phyloP scores from a whole-genome alignment of 2,797 vertebrate species.

The Numenius phaeopus region DNA sequence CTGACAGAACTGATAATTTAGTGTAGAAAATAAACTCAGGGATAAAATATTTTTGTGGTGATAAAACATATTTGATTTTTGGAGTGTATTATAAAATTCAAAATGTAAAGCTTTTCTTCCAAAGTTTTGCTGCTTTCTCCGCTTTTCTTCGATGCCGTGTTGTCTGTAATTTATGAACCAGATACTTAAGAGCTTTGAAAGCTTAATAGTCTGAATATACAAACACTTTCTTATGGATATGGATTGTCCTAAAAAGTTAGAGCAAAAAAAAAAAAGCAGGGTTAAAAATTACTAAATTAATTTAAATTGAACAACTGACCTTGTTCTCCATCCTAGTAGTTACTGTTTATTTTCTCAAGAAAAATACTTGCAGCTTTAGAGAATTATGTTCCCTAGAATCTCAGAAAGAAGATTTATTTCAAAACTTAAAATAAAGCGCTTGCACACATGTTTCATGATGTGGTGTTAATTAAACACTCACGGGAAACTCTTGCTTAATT shows the following conservation, averaged over 20 bases:
- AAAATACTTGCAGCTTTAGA: neutral
- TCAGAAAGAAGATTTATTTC: neutral
- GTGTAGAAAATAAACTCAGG: neutral
- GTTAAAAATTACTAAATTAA: neutral
- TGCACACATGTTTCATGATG: neutral
- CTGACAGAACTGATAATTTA: neutral
- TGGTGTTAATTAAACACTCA: neutral
- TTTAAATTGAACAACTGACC: neutral
- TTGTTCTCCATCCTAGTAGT: neutral
- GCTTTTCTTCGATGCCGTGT: neutral
- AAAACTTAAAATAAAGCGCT: neutral
- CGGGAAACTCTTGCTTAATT: neutral
- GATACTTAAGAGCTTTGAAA: neutral
- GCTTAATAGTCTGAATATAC: neutral
- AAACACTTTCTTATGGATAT: neutral
- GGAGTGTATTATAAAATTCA: neutral
- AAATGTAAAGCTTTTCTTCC: neutral
- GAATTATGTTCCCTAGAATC: neutral
- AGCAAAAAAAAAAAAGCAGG: neutral
- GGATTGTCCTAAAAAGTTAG: neutral
- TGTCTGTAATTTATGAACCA: constrained; percentile 23
- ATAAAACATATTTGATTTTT: neutral
- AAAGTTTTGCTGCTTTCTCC: neutral
- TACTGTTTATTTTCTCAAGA: neutral
- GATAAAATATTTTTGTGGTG: neutral